Conservation (phyloP, 2,113 vertebrate genomes). For the Corapipo altera region DNA sequence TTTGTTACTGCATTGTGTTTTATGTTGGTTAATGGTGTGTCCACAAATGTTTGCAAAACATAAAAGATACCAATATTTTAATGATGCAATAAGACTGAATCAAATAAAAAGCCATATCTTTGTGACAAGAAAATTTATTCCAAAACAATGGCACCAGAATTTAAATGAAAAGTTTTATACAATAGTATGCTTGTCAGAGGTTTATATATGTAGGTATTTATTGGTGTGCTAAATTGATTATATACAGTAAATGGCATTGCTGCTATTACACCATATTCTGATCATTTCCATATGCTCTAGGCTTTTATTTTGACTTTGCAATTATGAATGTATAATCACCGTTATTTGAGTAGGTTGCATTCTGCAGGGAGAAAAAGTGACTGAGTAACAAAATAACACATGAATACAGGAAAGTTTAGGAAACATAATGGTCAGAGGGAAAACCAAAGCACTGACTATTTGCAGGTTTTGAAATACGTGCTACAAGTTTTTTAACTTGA, state of each 20-base stretch:
- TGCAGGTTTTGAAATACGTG: not conserved
- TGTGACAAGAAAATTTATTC: conserved; percentile 76
- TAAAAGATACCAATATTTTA: conserved; percentile 80
- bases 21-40: conserved; percentile 70
- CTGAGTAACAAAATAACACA: conserved; percentile 5
- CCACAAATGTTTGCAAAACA: conserved; percentile 78
- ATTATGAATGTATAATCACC: conserved; percentile 67
- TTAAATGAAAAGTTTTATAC: conserved; percentile 74
- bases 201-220: conserved; percentile 68
- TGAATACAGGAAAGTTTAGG: not conserved
- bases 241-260: conserved; percentile 72
- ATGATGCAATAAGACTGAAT: conserved; percentile 74
- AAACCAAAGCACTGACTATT: not conserved
- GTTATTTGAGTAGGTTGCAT: conserved; percentile 23
- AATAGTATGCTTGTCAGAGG: conserved; percentile 53
- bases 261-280: conserved; percentile 71
- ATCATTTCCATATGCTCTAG: conserved; percentile 73
- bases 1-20: conserved; percentile 78
- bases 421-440: not conserved
- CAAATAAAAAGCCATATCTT: conserved; percentile 75
- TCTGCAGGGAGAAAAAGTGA: conserved; percentile 25
- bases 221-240: conserved; percentile 77
- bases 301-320: conserved; percentile 70
- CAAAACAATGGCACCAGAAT: conserved; percentile 72
- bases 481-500: not conserved